Percentiles rank a stretch among this genome's conserved stretches.
phyloP scores from a whole-genome alignment of 2,888 invertebrate genomes.

The Mactromeris polynyma region DNA sequence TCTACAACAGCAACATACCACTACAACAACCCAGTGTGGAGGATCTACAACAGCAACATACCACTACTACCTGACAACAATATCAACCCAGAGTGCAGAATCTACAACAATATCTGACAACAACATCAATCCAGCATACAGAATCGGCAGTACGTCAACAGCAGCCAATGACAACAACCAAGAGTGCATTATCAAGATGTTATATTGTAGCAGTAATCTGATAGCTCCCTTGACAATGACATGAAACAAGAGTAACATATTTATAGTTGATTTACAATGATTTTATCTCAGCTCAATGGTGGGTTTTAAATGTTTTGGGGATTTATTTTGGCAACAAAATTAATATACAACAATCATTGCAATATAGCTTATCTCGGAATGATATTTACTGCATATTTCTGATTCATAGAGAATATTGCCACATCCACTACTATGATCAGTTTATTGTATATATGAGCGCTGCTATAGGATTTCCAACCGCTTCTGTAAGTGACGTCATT shows the following conservation, averaged over 20 bases:
- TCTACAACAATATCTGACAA: neutral
- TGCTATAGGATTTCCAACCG: too few species aligned
- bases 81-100: neutral
- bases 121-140: neutral
- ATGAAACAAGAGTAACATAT: neutral
- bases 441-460: too few species aligned
- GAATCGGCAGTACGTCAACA: neutral
- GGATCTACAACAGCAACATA: too few species aligned
- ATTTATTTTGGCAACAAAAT: neutral
- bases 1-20: too few species aligned
- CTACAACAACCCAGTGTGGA: too few species aligned
- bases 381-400: neutral
- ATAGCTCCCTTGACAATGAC: neutral
- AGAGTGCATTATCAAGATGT: neutral
- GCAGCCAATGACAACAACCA: neutral
- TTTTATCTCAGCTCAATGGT: neutral
- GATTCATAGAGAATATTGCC: neutral
- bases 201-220: neutral
- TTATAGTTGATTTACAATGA: neutral
- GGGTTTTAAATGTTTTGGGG: constrained; percentile 4
- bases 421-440: too few species aligned
- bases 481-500: too few species aligned
- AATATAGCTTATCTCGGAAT: neutral
- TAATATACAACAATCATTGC: neutral
- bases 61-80: neutral